Evolutionary conservation across 2,113 vertebrate species (phyloP).

Genomic region (Nerophis ophidion): DNA sequence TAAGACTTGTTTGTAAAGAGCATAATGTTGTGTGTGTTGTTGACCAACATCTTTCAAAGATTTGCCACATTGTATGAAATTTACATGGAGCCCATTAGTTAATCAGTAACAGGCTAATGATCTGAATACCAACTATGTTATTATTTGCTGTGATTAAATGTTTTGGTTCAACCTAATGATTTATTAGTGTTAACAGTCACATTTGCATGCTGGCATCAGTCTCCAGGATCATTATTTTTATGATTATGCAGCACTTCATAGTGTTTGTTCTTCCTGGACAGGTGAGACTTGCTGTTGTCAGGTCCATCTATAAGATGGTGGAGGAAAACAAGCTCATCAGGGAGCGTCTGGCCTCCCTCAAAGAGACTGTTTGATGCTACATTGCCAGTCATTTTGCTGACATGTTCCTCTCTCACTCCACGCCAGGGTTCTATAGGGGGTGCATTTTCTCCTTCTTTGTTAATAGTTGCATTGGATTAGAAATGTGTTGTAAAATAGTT

Average conservation of each 20-base stretch:
- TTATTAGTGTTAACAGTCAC: neutral
- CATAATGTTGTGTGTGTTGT: neutral
- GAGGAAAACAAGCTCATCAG: slow-evolving; percentile 82
- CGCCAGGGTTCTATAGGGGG: neutral
- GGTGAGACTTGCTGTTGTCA: slow-evolving; percentile 68
- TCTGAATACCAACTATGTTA: neutral
- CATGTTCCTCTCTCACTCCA: neutral
- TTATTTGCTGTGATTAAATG: neutral
- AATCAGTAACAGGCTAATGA: neutral
- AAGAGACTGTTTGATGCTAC: slow-evolving; percentile 28
- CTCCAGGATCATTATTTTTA: neutral
- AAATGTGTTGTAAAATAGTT: no score
- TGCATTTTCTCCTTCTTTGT: no score
- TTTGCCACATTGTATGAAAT: neutral
- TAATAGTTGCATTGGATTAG: no score
- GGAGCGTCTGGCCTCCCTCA: slow-evolving; percentile 62
- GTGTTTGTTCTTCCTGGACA: slow-evolving; percentile 30
- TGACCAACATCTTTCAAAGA: neutral
- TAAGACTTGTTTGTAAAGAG: neutral
- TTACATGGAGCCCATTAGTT: neutral
- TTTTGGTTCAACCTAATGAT: neutral
- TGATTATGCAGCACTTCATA: neutral
- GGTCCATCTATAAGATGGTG: slow-evolving; percentile 82
- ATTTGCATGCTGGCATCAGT: neutral
- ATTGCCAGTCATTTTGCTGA: neutral